Evolutionary conservation across 2,888 invertebrate species (phyloP), one percentile per base, ranked within the genome.

Genomic region (Nemoura dubitans): DNA sequence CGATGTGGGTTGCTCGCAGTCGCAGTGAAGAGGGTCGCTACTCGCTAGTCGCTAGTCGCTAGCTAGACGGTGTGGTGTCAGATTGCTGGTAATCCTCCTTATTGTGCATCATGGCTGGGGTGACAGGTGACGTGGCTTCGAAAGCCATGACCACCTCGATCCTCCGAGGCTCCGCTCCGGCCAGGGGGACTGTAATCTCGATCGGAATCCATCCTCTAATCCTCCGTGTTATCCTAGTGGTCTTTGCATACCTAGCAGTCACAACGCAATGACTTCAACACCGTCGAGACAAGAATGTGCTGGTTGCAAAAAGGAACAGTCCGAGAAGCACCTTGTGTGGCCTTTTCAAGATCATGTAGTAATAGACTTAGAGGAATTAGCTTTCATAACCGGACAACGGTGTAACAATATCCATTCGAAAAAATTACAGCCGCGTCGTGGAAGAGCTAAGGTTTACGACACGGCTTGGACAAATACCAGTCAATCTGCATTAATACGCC

Each of bases 1-100:
- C 29, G 85, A 59, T 3, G 83, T 83, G 43, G 43, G 30, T 36
- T 6, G 83, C 25, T 25, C 27, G 28, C 28, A n/a, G n/a, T n/a
- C 7, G 78, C n/a, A 30, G n/a, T 29, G 86, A 59, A 16, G 26
- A 77, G 86, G 86, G 80, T 81, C 59, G 86, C 81, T n/a, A n/a
- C n/a, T n/a, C n/a, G n/a, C n/a, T n/a, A n/a, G n/a, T n/a, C n/a
- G n/a, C n/a, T n/a, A n/a, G 80, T 81, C 59, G 86, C 81, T n/a
- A 42, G 30, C 25, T 25, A 30, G 80, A n/a, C 85, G 82, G 86
- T 86, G 86, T 86, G 82, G 86, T 86, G 86, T 86, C 86, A 81
- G 86, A 86, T 86, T 81, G 86, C 86, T 86, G 30, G 80, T 86
- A 86, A 86, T 86, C 86, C 81, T 36, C 81, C 81, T 42, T 78